A percentile compares a stretch with the other conserved stretches of the same genome.
phyloP scores from a whole-genome alignment of 2,113 vertebrate species.

The Hydrochoerus hydrochaeris region DNA sequence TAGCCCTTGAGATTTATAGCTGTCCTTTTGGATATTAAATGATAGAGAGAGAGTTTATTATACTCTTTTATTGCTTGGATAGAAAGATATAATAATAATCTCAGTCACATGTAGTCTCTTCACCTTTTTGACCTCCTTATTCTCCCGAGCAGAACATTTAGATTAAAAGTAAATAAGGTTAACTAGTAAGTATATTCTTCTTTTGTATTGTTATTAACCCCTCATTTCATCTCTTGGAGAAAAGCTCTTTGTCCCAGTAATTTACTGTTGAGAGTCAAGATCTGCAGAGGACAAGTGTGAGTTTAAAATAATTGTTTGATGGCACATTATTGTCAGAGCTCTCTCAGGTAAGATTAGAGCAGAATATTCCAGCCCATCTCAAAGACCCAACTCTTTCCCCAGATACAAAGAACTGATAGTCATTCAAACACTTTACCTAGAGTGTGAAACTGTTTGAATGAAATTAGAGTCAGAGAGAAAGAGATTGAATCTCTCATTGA shows the following conservation, averaged over 20 bases:
- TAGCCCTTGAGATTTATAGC: conserved; percentile 1
- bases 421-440: background rate
- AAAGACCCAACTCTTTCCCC: background rate
- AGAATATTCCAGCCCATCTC: background rate
- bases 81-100: conserved; percentile 33
- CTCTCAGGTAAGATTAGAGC: background rate
- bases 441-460: background rate
- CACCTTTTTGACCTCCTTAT: conserved; percentile 55
- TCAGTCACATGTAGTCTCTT: conserved; percentile 12
- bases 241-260: conserved; percentile 10
- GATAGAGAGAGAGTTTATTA: background rate
- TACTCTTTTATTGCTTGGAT: background rate
- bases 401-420: background rate
- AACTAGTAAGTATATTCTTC: background rate
- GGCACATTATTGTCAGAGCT: background rate
- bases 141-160: conserved; percentile 37
- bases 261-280: conserved; percentile 52
- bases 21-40: conserved; percentile 43
- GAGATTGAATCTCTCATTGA: background rate
- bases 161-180: conserved; percentile 69
- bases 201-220: conserved; percentile 38
- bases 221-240: background rate
- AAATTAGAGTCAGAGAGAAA: background rate
- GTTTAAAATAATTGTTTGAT: background rate
- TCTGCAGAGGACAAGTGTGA: background rate